Base-by-base conservation (phyloP, 2,888 invertebrate genomes). In the Conchocele bisecta region DNA sequence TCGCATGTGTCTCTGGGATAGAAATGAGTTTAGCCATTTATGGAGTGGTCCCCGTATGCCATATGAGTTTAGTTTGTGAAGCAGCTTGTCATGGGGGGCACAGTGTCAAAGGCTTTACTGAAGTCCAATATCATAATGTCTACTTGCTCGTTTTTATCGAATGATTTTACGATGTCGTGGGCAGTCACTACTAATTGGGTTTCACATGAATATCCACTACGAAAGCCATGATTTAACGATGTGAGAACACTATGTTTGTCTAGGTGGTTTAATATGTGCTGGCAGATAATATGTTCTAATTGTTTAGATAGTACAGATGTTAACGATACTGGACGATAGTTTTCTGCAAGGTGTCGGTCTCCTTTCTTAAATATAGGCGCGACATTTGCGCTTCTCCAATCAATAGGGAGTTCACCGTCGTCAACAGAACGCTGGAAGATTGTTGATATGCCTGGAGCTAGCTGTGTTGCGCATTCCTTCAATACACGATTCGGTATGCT, bases 401-500 rank as follows among this genome's bases (percentile, higher is more conserved):
- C 70, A 11, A 17, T 53, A 1, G 70, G 72, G 41, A 73, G 42
- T 35, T 61, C 51, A 1, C 77, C 70, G 3, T 46, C 29, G 44
- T 71, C 65, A 6, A 60, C 42, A 35, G 66, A 71, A 9, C 31
- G 33, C 33, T 71, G 65, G 54, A 60, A 71, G 11, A 71, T 60
- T 22, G 50, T 51, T 17, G 65, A 66, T 20, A 65, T 35, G 37
- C 65, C 54, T 35, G 68, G 74, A n/a, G 74, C 53, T 17, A 66
- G 44, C 33, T 78, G 53, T n/a, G 33, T 15, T 24, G 78, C 75
- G 53, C 66, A 75, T 37, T 50, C 44, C 37, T 65, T 46, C 4
- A 77, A 63, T 11, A 78, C 61, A n/a, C 65, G 26, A 46, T 75
- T 79, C 22, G 69, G 69, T 0, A 74, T 31, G 33, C 66, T 50